Evolutionary conservation across 2,888 invertebrate genomes (phyloP).

Genomic region (Deroplatys truncata): DNA sequence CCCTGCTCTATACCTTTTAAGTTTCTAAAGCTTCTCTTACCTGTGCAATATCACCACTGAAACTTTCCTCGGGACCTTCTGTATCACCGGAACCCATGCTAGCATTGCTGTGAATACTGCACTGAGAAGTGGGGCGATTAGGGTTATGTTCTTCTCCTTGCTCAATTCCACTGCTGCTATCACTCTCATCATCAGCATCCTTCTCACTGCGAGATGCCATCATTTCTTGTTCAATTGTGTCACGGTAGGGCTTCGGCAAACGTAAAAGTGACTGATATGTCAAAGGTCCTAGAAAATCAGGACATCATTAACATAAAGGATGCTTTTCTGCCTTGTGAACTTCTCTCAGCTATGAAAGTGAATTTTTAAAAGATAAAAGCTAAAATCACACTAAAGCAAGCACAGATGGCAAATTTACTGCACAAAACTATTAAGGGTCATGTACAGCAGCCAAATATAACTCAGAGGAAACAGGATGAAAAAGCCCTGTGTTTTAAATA

Average conservation of each 20-base stretch:
- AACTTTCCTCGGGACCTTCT: slow-evolving; percentile 66
- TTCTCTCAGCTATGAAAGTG: background rate
- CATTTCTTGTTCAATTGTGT: slow-evolving; percentile 35
- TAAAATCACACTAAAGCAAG: background rate
- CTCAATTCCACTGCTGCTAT: slow-evolving; percentile 48
- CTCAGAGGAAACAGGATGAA: too few species aligned
- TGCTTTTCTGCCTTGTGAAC: background rate
- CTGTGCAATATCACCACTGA: slow-evolving; percentile 24
- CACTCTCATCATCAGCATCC: slow-evolving; percentile 58
- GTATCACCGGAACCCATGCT: slow-evolving; percentile 52
- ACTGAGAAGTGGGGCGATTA: slow-evolving; percentile 14
- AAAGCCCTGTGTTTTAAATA: too few species aligned
- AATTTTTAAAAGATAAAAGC: background rate
- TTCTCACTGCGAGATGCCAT: slow-evolving; percentile 54
- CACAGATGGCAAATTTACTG: too few species aligned
- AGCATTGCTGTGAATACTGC: slow-evolving; percentile 28
- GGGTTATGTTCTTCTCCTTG: slow-evolving; percentile 33
- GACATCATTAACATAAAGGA: background rate
- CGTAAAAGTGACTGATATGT: slow-evolving; percentile 82
- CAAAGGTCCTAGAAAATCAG: slow-evolving; percentile 51
- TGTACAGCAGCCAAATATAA: too few species aligned
- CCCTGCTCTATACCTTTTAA: too few species aligned
- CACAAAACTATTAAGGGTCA: too few species aligned
- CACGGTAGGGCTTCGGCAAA: slow-evolving; percentile 76
- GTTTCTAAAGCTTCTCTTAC: background rate